phyloP scores from a whole-genome alignment of 2,888 invertebrate genomes.

The Alitta virens region DNA sequence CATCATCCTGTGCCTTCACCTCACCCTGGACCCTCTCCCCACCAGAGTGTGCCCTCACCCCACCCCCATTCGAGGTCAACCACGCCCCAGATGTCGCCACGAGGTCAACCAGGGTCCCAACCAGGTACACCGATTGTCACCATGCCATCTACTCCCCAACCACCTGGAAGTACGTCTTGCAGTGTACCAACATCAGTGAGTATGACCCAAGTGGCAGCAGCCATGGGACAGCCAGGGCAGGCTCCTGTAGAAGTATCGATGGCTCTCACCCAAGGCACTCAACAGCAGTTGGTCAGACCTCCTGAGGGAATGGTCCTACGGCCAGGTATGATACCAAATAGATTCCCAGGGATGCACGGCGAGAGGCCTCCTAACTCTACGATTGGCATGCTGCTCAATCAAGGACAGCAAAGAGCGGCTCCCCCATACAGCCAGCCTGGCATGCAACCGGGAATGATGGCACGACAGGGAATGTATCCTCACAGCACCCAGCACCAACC shows the following conservation, averaged over 20 bases:
- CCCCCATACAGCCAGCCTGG: background rate
- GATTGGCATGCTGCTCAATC: background rate
- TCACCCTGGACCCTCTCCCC: slow-evolving; percentile 1
- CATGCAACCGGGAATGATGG: background rate
- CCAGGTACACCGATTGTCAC: slow-evolving; percentile 22
- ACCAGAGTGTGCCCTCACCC: slow-evolving; percentile 2
- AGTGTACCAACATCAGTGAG: background rate
- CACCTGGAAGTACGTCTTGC: background rate
- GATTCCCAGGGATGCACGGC: background rate
- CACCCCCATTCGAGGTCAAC: slow-evolving; percentile 20
- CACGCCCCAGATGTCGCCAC: slow-evolving; percentile 29
- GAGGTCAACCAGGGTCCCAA: slow-evolving; percentile 16
- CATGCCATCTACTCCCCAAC: slow-evolving; percentile 2
- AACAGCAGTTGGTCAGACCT: background rate
- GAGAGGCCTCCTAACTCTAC: background rate
- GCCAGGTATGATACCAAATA: background rate
- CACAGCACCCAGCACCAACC: background rate
- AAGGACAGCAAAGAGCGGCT: background rate
- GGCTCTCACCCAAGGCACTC: background rate
- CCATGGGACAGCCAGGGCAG: background rate
- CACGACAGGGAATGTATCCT: background rate
- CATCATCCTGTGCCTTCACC: slow-evolving; percentile 10
- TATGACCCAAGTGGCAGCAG: background rate
- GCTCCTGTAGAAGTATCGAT: background rate
- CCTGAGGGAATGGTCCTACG: background rate